A percentile compares a stretch with the other conserved stretches of the same genome.
These are phyloP conservation scores for Shargacucullia verbasci DNA, from an alignment of 2,888 invertebrate genomes.

Conservation along the genomic window DNA sequence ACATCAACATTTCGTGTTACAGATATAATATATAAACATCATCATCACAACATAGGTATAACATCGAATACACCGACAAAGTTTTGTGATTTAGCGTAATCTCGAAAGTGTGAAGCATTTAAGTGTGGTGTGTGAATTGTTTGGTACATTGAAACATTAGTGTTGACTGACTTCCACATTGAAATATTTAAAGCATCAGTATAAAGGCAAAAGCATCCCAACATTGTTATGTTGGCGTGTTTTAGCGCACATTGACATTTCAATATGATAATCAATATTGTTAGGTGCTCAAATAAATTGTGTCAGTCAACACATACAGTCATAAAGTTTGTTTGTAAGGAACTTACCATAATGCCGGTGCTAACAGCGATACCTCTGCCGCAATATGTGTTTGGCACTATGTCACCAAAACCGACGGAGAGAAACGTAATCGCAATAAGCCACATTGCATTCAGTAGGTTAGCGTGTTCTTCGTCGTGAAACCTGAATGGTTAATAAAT, in stretches of 20 bases:
- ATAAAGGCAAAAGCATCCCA: constrained; percentile 62
- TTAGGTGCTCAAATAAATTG: constrained; percentile 36
- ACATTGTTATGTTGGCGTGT: constrained; percentile 56
- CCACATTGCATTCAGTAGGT: constrained; percentile 99
- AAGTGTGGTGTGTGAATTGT: constrained; percentile 78
- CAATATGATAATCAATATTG: background rate
- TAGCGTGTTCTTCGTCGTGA: constrained; percentile 99
- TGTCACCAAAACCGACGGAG: constrained; percentile 99
- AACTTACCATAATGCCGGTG: constrained; percentile 99
- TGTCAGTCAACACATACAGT: constrained; percentile 85
- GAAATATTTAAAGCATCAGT: constrained; percentile 30
- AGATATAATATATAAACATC: constrained; percentile 64
- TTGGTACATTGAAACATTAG: constrained; percentile 73
- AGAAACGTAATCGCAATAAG: constrained; percentile 99
- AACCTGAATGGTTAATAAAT: constrained; percentile 93
- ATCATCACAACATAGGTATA: constrained; percentile 55
- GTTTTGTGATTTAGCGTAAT: constrained; percentile 64
- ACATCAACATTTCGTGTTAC: constrained; percentile 60
- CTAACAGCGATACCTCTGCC: constrained; percentile 99
- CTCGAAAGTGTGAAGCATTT: constrained; percentile 75
- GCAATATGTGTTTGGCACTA: constrained; percentile 99
- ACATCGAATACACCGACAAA: constrained; percentile 74
- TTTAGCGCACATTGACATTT: constrained; percentile 53
- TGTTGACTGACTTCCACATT: constrained; percentile 82
- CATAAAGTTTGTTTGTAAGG: constrained; percentile 71